phyloP scores from a whole-genome alignment of 1,140 invertebrate genomes.

The Zaprionus capensis region DNA sequence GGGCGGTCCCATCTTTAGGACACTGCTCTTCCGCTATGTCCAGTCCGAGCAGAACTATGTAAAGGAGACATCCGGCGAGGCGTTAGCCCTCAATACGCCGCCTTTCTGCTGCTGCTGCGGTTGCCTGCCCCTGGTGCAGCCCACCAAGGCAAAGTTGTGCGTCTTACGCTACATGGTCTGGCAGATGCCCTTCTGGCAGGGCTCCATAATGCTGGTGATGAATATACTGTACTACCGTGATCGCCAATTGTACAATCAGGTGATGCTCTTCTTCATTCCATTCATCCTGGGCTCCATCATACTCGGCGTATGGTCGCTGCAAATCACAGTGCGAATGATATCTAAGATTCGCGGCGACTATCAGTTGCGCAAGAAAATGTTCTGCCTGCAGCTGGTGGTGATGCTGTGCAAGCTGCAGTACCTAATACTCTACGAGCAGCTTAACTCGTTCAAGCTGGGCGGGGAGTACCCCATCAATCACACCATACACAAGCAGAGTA shows the following conservation, averaged over 20 bases:
- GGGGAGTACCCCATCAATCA: slow-evolving; percentile 80
- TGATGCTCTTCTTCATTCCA: slow-evolving; percentile 74
- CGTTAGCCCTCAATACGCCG: slow-evolving; percentile 69
- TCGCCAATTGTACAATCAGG: slow-evolving; percentile 53
- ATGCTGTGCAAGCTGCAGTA: slow-evolving; percentile 79
- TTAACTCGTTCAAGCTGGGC: slow-evolving; percentile 64
- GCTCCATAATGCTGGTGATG: slow-evolving; percentile 78
- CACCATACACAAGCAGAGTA: slow-evolving; percentile 79
- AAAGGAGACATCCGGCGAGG: slow-evolving; percentile 66
- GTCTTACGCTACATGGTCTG: slow-evolving; percentile 74
- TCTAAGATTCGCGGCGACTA: slow-evolving; percentile 64
- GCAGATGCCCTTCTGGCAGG: slow-evolving; percentile 82
- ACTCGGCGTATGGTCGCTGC: slow-evolving; percentile 73
- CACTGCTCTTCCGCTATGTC: slow-evolving; percentile 73
- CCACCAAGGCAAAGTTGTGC: slow-evolving; percentile 69
- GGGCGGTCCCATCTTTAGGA: slow-evolving; percentile 66
- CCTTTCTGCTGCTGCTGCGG: slow-evolving; percentile 76
- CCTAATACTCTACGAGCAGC: slow-evolving; percentile 69
- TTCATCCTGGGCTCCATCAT: slow-evolving; percentile 73
- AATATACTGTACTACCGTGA: slow-evolving; percentile 76
- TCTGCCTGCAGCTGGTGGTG: slow-evolving; percentile 73
- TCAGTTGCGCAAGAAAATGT: slow-evolving; percentile 79
- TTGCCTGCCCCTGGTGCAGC: slow-evolving; percentile 66
- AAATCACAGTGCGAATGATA: slow-evolving; percentile 77
- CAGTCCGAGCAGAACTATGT: slow-evolving; percentile 72